Conservation (phyloP, 2,888 invertebrate genomes). For the Drosophila quinaria region DNA sequence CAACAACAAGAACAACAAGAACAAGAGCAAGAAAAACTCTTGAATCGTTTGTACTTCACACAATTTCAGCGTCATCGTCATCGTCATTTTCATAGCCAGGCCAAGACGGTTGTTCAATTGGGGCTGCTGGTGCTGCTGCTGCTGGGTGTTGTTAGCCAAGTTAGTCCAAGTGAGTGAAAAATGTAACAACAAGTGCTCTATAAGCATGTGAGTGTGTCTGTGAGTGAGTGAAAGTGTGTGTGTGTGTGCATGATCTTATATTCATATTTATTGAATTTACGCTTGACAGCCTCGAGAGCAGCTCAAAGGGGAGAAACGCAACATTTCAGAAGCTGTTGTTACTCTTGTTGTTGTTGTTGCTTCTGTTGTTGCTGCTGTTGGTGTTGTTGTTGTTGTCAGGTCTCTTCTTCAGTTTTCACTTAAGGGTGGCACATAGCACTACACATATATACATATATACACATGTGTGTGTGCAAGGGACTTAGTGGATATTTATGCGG, state of each 20-base stretch:
- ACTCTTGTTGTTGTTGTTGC: conserved; percentile 23
- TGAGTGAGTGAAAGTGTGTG: conserved; percentile 21
- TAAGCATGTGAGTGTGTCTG: not conserved
- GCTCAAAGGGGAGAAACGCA: conserved; percentile 48
- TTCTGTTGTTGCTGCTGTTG: no score
- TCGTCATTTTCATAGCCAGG: conserved; percentile 21
- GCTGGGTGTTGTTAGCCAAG: conserved; percentile 69
- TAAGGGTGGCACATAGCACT: conserved; percentile 64
- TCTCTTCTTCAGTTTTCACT: conserved; percentile 67
- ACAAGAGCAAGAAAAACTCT: conserved; percentile 26
- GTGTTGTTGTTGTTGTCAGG: conserved; percentile 38
- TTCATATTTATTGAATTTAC: conserved; percentile 82
- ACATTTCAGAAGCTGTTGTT: conserved; percentile 29
- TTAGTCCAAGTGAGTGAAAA: conserved; percentile 80
- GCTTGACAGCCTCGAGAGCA: conserved; percentile 79
- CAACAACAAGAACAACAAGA: conserved; percentile 45
- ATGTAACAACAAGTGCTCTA: conserved; percentile 74
- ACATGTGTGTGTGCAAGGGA: conserved; percentile 47
- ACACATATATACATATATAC: conserved; percentile 20
- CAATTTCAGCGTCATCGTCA: conserved; percentile 65
- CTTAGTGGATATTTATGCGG: conserved; percentile 79
- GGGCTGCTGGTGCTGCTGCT: not conserved
- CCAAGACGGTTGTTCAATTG: conserved; percentile 6
- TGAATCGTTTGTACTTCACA: conserved; percentile 54
- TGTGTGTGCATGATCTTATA: conserved; percentile 70